These are phyloP conservation scores for Pollenia labialis DNA, from an alignment of 2,888 invertebrate species.

Conservation along the genomic window DNA sequence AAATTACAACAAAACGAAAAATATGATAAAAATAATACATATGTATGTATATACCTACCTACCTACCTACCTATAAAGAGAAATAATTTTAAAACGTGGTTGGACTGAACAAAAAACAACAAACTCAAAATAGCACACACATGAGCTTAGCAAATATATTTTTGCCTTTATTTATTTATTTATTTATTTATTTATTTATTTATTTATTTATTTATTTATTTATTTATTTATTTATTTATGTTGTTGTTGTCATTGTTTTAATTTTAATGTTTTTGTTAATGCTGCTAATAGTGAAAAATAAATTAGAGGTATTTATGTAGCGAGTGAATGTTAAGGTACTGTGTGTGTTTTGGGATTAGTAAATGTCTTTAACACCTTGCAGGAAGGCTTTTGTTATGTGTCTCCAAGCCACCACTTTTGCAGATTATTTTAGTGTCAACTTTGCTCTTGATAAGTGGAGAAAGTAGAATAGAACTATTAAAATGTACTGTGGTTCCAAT, in stretches of 20 bases:
- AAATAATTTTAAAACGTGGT: constrained; percentile 37
- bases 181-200: no score
- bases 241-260: background rate
- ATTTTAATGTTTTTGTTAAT: constrained; percentile 2
- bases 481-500: no score
- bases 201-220: no score
- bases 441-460: no score
- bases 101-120: constrained; percentile 11
- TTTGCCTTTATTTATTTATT: background rate
- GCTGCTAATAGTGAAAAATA: constrained; percentile 7
- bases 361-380: background rate
- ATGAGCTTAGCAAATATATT: background rate
- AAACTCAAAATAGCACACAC: background rate
- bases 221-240: background rate
- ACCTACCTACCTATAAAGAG: no score
- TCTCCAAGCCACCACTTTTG: no score
- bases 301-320: background rate
- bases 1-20: background rate
- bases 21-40: background rate
- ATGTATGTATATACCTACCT: no score
- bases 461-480: no score
- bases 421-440: no score
- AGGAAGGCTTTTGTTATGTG: no score
- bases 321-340: background rate
- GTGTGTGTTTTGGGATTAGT: background rate